These are phyloP conservation scores for Lithophane socia DNA, from an alignment of 2,888 invertebrate species.

Conservation along the genomic window DNA sequence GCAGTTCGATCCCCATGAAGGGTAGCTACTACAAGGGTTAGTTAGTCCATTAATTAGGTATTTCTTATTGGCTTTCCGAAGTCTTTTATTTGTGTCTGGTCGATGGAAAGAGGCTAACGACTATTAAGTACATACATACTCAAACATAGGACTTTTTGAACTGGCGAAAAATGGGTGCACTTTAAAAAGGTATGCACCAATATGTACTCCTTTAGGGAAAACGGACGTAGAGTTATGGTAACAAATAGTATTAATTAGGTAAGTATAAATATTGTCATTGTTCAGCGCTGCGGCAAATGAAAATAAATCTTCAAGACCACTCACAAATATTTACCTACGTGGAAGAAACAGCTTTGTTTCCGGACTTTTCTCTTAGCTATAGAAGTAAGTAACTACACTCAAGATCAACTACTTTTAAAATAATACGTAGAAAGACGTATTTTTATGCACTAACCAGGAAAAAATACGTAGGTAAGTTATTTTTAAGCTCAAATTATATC, in stretches of 20 bases:
- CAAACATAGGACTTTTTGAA: neutral
- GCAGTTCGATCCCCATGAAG: neutral
- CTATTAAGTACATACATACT: neutral
- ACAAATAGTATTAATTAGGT: neutral
- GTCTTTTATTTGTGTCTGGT: neutral
- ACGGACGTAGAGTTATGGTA: neutral
- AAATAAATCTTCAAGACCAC: constrained; percentile 5
- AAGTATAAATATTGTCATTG: neutral
- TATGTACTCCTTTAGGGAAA: neutral
- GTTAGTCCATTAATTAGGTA: neutral
- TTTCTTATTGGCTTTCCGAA: neutral
- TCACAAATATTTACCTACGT: constrained; percentile 34
- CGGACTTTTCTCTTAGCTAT: constrained; percentile 37
- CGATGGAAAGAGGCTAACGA: neutral
- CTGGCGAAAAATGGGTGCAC: neutral
- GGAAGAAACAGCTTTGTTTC: constrained; percentile 29
- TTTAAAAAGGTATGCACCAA: neutral
- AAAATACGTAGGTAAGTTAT: constrained; percentile 16
- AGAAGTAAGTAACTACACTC: constrained; percentile 18
- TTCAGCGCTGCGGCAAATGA: neutral
- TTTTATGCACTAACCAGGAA: constrained; percentile 42
- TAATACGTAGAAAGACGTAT: neutral
- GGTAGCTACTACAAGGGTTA: neutral
- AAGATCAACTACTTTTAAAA: constrained; percentile 49
- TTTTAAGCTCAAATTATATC: constrained; percentile 31